phyloP scores from a whole-genome alignment of 2,888 invertebrate species.

The Asteroscopus sphinx region DNA sequence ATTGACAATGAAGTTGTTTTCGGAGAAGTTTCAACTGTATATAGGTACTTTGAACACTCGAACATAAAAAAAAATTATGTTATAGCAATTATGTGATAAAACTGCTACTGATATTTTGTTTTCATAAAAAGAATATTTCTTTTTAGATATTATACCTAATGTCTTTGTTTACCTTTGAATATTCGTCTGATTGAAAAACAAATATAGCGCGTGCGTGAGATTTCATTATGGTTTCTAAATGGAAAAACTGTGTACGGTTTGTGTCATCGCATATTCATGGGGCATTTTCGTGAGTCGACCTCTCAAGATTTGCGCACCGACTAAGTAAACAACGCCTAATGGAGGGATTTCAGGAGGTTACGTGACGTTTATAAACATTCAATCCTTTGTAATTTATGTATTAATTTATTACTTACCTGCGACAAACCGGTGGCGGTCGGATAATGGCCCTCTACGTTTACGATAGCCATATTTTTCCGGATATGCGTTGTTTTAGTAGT shows the following conservation, averaged over 20 bases:
- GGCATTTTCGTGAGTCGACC: constrained; percentile 88
- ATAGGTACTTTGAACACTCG: constrained; percentile 20
- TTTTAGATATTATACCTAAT: constrained; percentile 7
- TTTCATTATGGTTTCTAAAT: constrained; percentile 87
- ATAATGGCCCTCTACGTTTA: constrained; percentile 53
- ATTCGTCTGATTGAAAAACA: constrained; percentile 80
- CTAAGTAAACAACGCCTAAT: constrained; percentile 88
- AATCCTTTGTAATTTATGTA: constrained; percentile 74
- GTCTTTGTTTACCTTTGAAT: constrained; percentile 61
- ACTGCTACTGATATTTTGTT: background rate
- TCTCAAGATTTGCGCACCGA: constrained; percentile 87
- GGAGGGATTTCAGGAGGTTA: constrained; percentile 85
- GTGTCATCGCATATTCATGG: constrained; percentile 90
- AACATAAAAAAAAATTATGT: constrained; percentile 28
- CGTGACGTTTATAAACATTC: constrained; percentile 81
- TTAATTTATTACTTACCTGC: constrained; percentile 65
- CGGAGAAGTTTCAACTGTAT: constrained; percentile 33
- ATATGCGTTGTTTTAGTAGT: constrained; percentile 38
- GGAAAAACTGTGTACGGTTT: constrained; percentile 89
- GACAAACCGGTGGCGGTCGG: constrained; percentile 44
- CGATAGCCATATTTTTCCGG: constrained; percentile 51
- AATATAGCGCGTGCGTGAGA: constrained; percentile 82
- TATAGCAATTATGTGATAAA: constrained; percentile 16
- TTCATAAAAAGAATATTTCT: constrained; percentile 9
- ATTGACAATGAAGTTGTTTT: constrained; percentile 69